Conservation (phyloP, 2,797 vertebrate species). For the Holocentrus rufus region DNA sequence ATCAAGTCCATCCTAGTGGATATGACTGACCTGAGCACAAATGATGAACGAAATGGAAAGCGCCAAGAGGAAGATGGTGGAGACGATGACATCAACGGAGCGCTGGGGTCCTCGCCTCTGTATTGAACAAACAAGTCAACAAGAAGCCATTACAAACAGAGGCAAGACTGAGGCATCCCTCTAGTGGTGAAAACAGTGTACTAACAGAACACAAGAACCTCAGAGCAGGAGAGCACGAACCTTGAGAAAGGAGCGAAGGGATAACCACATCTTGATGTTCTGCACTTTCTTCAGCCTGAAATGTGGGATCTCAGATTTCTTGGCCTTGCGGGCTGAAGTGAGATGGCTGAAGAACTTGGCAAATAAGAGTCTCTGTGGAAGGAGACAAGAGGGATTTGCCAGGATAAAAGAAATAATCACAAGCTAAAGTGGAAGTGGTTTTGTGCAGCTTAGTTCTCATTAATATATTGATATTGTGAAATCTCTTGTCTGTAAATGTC, state of each 20-base stretch:
- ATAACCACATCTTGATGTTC: constrained; percentile 99
- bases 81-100: constrained; percentile 97
- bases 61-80: constrained; percentile 92
- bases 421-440: too few species aligned
- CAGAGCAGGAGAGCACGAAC: constrained; percentile 67
- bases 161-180: not conserved
- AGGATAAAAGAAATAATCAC: not conserved
- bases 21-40: constrained; percentile 92
- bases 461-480: too few species aligned
- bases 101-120: constrained; percentile 97
- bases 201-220: rapidly evolving
- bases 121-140: constrained; percentile 35
- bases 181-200: not conserved
- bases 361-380: constrained; percentile 91
- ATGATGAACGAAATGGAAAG: constrained; percentile 97
- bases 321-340: constrained; percentile 97
- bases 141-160: not conserved
- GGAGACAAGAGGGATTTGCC: not conserved
- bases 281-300: constrained; percentile 98
- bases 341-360: constrained; percentile 98
- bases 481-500: too few species aligned
- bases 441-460: too few species aligned
- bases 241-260: constrained; percentile 96
- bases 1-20: not conserved
- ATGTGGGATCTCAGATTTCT: constrained; percentile 97